Percentiles rank a stretch among this genome's conserved stretches.
Conservation (phyloP, 1,140 invertebrate genomes). For the Drosophila pallidifrons region DNA sequence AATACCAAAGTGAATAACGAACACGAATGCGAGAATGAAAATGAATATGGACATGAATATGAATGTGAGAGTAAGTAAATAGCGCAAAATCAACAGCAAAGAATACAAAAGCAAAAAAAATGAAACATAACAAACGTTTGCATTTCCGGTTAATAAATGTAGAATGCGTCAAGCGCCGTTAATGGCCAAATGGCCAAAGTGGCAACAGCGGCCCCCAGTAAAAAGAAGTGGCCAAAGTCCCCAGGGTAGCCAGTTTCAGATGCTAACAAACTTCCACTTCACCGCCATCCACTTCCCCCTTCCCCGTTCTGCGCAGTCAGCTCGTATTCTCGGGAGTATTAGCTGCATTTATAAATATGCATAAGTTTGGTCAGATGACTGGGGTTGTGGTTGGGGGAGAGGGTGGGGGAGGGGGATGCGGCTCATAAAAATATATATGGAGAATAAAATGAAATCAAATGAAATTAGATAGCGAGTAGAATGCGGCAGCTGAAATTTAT, state of each 20-base stretch:
- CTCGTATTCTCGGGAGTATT: slow-evolving; percentile 43
- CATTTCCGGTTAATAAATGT: slow-evolving; percentile 76
- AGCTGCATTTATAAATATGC: slow-evolving; percentile 71
- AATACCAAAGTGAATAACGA: slow-evolving; percentile 12
- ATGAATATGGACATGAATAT: slow-evolving; percentile 12
- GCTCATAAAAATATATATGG: slow-evolving; percentile 49
- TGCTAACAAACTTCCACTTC: neutral
- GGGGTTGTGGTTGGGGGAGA: neutral
- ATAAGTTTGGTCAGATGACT: slow-evolving; percentile 35
- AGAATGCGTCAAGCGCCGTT: slow-evolving; percentile 50
- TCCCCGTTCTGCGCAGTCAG: neutral
- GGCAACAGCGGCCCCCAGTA: neutral
- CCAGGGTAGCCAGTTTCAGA: slow-evolving; percentile 14
- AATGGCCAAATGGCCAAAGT: slow-evolving; percentile 56
- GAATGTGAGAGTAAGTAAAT: slow-evolving; percentile 51
- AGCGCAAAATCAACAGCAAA: slow-evolving; percentile 46
- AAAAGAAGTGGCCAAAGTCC: slow-evolving; percentile 5
- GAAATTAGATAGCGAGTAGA: slow-evolving; percentile 58
- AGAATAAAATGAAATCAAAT: slow-evolving; percentile 63
- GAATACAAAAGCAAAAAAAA: neutral
- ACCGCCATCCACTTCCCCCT: neutral
- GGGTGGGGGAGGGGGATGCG: slow-evolving; percentile 11
- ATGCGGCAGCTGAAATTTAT: slow-evolving; percentile 33
- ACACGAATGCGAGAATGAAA: slow-evolving; percentile 25
- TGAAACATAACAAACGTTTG: slow-evolving; percentile 74